A percentile compares a stretch with the other conserved stretches of the same genome.
These are phyloP conservation scores for Brenthis hecate DNA, from an alignment of 2,888 invertebrate genomes.

Conservation along the genomic window DNA sequence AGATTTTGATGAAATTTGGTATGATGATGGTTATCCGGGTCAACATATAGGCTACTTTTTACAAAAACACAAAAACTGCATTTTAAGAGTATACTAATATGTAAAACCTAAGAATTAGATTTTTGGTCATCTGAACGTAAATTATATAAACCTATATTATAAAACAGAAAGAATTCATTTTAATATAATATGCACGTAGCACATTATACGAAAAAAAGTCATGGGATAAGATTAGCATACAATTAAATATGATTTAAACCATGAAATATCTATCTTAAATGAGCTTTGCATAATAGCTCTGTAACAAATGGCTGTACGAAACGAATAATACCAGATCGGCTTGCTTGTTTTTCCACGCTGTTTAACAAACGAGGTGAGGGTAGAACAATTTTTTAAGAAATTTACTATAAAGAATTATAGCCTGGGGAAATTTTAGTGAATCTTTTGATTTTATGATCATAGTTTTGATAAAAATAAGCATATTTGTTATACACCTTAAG, in stretches of 20 bases:
- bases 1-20: no score
- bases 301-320: constrained; percentile 19
- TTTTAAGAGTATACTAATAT: no score
- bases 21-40: no score
- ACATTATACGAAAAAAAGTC: no score
- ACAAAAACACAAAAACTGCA: no score
- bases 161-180: no score
- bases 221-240: no score
- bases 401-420: constrained; percentile 39
- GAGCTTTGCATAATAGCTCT: constrained; percentile 7
- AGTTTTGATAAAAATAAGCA: background rate
- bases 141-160: no score
- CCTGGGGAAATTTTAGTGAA: constrained; percentile 16
- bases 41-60: no score
- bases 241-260: background rate
- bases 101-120: no score
- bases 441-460: background rate
- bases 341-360: constrained; percentile 45
- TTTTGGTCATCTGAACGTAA: no score
- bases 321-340: constrained; percentile 37
- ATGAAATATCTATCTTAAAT: constrained; percentile 9
- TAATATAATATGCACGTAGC: no score
- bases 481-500: background rate
- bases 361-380: constrained; percentile 43
- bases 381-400: constrained; percentile 42